Evolutionary conservation across 2,797 vertebrate species (phyloP).

Genomic region (Linurgus olivaceus): DNA sequence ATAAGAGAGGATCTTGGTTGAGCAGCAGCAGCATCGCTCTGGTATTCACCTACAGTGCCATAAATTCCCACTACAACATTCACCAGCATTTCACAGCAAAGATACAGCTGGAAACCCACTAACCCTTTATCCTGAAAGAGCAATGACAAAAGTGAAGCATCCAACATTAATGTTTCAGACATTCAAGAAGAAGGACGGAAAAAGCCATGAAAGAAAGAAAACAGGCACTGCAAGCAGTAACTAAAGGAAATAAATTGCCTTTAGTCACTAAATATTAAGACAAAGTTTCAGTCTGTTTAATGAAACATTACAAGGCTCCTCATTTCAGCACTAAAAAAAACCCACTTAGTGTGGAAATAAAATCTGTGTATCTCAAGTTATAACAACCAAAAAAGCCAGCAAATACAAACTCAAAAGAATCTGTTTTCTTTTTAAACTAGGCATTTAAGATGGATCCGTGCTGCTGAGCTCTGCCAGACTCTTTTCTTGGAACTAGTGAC

Average conservation of each 20-base stretch:
- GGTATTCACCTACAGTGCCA: neutral
- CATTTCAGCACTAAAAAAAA: neutral
- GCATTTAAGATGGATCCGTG: neutral
- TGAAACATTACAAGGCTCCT: neutral
- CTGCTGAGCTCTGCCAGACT: constrained; percentile 17
- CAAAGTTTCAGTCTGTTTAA: neutral
- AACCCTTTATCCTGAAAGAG: neutral
- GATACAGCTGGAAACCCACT: neutral
- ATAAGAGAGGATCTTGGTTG: neutral
- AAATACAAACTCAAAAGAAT: neutral
- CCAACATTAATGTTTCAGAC: neutral
- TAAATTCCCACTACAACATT: neutral
- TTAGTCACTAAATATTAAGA: neutral
- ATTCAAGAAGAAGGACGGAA: neutral
- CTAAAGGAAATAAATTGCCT: neutral
- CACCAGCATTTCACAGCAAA: neutral
- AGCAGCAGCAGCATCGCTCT: neutral
- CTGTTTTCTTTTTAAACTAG: neutral
- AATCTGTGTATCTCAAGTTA: neutral
- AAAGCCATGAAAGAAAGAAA: neutral
- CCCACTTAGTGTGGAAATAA: neutral
- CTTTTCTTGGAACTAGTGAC: constrained; percentile 13
- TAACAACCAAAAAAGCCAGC: neutral
- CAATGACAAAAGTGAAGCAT: neutral
- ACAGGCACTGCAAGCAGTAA: neutral